These are phyloP conservation scores for Tonatia bakeri DNA, from an alignment of 2,113 vertebrate species.

Conservation along the genomic window DNA sequence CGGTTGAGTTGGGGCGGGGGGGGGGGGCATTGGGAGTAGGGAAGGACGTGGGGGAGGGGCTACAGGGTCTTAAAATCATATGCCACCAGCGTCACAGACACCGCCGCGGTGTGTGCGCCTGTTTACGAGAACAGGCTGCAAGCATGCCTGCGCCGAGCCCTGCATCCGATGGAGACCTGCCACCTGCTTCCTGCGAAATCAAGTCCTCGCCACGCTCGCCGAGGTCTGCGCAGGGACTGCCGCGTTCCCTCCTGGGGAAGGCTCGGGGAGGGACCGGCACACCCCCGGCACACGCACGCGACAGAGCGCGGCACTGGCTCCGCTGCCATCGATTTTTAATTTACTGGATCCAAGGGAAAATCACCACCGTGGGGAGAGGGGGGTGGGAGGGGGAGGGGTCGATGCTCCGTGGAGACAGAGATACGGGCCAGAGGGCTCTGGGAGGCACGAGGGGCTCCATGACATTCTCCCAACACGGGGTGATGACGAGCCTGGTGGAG, in stretches of 20 bases:
- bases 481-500: background rate
- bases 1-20: background rate
- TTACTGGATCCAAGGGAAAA: slow-evolving; percentile 62
- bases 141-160: slow-evolving; percentile 49
- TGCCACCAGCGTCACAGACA: slow-evolving; percentile 67
- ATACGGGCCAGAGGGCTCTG: background rate
- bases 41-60: slow-evolving; percentile 5
- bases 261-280: background rate
- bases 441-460: background rate
- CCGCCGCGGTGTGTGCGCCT: slow-evolving; percentile 53
- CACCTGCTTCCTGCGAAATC: slow-evolving; percentile 70
- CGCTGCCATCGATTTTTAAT: slow-evolving; percentile 64
- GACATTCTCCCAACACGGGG: background rate
- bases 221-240: background rate
- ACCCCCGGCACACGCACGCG: background rate
- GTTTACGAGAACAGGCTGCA: slow-evolving; percentile 56
- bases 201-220: background rate
- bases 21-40: background rate
- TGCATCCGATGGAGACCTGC: slow-evolving; percentile 50
- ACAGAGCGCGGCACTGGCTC: background rate
- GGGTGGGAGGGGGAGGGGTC: slow-evolving; percentile 18
- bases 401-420: slow-evolving; percentile 10
- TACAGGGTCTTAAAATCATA: slow-evolving; percentile 68
- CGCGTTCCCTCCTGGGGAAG: slow-evolving; percentile 5
- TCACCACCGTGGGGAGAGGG: background rate